Evolutionary conservation across 2,113 vertebrate genomes (phyloP), one percentile per base, ranked within the genome.

Genomic region (Camelus bactrianus): DNA sequence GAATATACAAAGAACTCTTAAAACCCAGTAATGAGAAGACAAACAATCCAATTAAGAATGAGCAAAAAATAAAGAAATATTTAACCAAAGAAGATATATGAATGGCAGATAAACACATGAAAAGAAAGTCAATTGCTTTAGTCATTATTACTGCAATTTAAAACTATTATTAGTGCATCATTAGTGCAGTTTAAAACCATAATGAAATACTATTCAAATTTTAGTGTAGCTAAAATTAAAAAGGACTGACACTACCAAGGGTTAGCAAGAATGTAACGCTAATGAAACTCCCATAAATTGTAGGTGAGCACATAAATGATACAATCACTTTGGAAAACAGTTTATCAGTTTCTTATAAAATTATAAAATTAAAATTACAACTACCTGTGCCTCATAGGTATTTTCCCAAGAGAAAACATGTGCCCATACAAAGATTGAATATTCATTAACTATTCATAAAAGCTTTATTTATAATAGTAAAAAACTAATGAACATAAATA

Each of bases 301-400:
- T 84, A 70, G 52, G 17, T 54, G 28, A 70, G n/a, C 50, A 70
- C 42, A 83, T 42, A 22, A 38, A 75, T 52, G 12, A 56, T 83
- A 58, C 20, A 62, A 42, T 84, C 60, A 77, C 62, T 84, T 56
- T 46, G 69, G 22, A 89, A 80, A 89, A 89, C 54, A 42, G 11
- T 89, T 84, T 46, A 64, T 38, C n/a, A 89, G 46, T 84, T 93
- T 89, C 64, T 79, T 85, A 52, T 56, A 79, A 62, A 84, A 93
- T 70, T 79, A 52, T 64, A 83, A 76, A 76, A 94, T 94, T 76
- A 75, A 83, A 62, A 91, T 58, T 42, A 83, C 13, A 67, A 11
- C 48, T 88, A n/a, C 38, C 42, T n/a, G 75, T 35, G 58, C 76
- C 20, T 64, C 46, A 30, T 11, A 56, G 50, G 50, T 54, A 79